Percentiles rank a stretch among this genome's conserved stretches.
Conservation (phyloP, 2,113 vertebrate genomes). For the Periophthalmodon schlosseri region DNA sequence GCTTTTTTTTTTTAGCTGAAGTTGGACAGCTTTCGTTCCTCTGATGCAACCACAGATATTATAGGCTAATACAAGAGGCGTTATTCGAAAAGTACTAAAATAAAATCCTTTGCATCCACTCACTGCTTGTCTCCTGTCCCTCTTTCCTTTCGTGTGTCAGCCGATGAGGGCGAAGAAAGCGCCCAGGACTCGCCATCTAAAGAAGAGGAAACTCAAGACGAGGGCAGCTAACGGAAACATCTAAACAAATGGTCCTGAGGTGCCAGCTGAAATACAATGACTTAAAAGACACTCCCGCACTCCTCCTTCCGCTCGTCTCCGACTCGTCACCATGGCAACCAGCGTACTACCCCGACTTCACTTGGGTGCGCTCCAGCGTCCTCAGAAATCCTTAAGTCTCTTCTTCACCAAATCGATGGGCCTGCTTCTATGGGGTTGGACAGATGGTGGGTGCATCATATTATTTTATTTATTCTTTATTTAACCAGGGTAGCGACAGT, state of each 20-base stretch:
- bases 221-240: slow-evolving; percentile 21
- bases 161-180: slow-evolving; percentile 47
- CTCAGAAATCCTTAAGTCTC: slow-evolving; percentile 21
- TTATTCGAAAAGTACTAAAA: too few relatives aligned
- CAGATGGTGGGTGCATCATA: background rate
- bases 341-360: slow-evolving; percentile 7
- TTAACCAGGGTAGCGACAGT: background rate
- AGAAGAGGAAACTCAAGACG: slow-evolving; percentile 51
- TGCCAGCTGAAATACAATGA: slow-evolving; percentile 19
- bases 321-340: slow-evolving; percentile 27
- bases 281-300: slow-evolving; percentile 14
- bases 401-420: slow-evolving; percentile 7
- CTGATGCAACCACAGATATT: background rate
- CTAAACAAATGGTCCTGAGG: slow-evolving; percentile 19
- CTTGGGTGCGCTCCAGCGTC: slow-evolving; percentile 18
- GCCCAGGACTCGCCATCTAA: slow-evolving; percentile 42
- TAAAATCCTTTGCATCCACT: slow-evolving; percentile 5
- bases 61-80: background rate
- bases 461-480: too few relatives aligned
- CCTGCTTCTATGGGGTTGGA: slow-evolving; percentile 14
- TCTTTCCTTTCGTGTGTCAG: slow-evolving; percentile 29
- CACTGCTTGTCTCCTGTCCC: background rate
- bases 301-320: slow-evolving; percentile 12
- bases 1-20: background rate
- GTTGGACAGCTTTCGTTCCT: too few relatives aligned